Evolutionary conservation across 2,797 vertebrate genomes (phyloP), one percentile per base, ranked within the genome.

Genomic region (Petrocephalus schoutedeni): DNA sequence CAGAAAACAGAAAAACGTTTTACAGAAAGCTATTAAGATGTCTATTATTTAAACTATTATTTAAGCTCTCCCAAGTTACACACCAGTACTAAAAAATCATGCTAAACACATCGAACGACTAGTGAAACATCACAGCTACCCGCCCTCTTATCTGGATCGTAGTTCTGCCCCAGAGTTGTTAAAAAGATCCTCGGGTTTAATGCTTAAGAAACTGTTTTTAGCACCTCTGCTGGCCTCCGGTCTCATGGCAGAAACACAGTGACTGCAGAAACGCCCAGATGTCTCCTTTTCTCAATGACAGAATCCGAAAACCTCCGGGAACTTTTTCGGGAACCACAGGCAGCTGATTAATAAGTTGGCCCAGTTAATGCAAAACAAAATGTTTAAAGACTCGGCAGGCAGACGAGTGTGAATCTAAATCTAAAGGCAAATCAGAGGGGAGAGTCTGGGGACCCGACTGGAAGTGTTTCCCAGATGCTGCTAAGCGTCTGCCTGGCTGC

Each of bases 381-480:
- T 12, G 32, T 36, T 71, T 61, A 61, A 36, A 71, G 36, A 41
- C 28, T 74, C 67, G 14, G 67, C 67, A 16, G 10, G 32, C 10
- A 80, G 28, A 32, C 32, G n/a, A 21, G 53, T 41, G 56, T 88
- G 14, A 82, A 82, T 28, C 28, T 28, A 83, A 64, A 64, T 64
- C 59, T 36, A 59, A 51, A 57, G 23, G 32, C n/a, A 36, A 61
- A 53, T 86, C 3, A 2, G n/a, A 32, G 51, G 19, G 1, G 67
- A 23, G 19, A 45, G 74, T 36, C 36, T n/a, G 59, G 45, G 41
- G 53, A 61, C 19, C 36, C 6, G 14, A 28, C 3, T 64, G 59
- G 59, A 64, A 28, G 59, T 12, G 67, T 74, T 74, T 74, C 67
- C 67, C 54, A 86, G 87, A 80, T 59, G 45, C 51, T 89, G 85